Evolutionary conservation across 2,113 vertebrate genomes (phyloP), one percentile per base, ranked within the genome.

Genomic region (Callocephalon fimbriatum): DNA sequence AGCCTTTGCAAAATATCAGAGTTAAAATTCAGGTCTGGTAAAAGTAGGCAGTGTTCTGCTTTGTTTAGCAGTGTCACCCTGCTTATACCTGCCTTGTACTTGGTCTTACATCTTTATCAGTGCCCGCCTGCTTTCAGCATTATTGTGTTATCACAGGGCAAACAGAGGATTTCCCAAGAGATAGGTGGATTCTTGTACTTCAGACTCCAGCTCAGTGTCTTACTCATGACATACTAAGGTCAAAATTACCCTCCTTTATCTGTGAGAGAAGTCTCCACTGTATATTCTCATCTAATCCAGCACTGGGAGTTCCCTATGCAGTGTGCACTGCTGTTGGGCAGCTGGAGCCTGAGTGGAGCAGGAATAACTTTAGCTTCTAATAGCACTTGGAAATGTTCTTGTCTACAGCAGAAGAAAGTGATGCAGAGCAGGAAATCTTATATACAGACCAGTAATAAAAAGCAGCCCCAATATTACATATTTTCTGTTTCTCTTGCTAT

Each of bases 81-180:
- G 80, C 80, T 93, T 84, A 79, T 93, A 87, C 65, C 70, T 96
- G 84, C 73, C 77, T 89, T 78, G 76, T 91, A 56, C 67, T 91
- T 96, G 73, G 89, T 94, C 83, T 87, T 84, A 80, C 1, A 0
- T 89, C 76, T 94, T 81, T 92, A 94, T 94, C 86, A 84, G 83
- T 75, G 80, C 66, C 51, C 0, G 26, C 63, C 76, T 95, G 76
- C 91, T 95, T 95, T 92, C 86, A 61, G 80, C 80, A 51, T 94
- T 95, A 78, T 61, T 95, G 32, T 87, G 76, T 87, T 95, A 96
- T 81, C 86, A 68, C 56, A 89, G 48, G 71, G 47, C 89, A 96
- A 97, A 97, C 72, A 95, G 95, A 96, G 91, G 95, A 96, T 97
- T 95, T 97, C 95, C 96, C 80, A 97, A 95, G 96, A 97, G 77